A percentile compares a stretch with the other conserved stretches of the same genome.
Conservation (phyloP, 2,888 invertebrate species). For the Tipula helvola region DNA sequence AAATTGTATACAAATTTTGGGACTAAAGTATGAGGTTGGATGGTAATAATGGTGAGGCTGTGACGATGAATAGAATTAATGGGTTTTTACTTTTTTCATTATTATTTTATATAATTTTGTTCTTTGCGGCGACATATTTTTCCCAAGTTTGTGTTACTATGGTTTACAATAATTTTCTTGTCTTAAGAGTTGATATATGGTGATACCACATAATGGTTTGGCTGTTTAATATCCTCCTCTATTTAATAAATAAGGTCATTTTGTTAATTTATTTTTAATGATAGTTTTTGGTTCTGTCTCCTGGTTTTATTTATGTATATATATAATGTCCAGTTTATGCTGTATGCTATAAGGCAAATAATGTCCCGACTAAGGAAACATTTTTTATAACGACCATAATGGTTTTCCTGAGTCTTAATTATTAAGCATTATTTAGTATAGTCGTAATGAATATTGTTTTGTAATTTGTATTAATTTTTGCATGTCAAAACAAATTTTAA, state of each 20-base stretch:
- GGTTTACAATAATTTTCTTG: neutral
- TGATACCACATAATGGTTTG: neutral
- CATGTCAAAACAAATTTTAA: no score
- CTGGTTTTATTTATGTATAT: neutral
- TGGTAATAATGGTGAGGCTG: neutral
- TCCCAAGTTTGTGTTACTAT: neutral
- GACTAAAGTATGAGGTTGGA: neutral
- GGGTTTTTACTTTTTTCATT: neutral
- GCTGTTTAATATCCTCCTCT: neutral
- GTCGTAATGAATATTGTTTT: no score
- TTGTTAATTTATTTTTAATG: neutral
- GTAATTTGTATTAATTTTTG: no score
- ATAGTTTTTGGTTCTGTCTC: neutral
- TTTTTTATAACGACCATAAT: no score
- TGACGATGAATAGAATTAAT: neutral
- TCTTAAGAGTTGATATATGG: neutral
- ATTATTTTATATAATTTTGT: neutral
- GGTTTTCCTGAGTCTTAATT: no score
- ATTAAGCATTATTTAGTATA: no score
- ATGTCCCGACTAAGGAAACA: no score
- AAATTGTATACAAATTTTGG: neutral
- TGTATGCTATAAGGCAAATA: neutral
- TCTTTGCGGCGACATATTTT: slow-evolving; percentile 4
- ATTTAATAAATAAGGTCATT: neutral
- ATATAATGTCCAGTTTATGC: neutral